These are phyloP conservation scores for Drosophila meridiana DNA, from an alignment of 2,888 invertebrate genomes.

Conservation along the genomic window DNA sequence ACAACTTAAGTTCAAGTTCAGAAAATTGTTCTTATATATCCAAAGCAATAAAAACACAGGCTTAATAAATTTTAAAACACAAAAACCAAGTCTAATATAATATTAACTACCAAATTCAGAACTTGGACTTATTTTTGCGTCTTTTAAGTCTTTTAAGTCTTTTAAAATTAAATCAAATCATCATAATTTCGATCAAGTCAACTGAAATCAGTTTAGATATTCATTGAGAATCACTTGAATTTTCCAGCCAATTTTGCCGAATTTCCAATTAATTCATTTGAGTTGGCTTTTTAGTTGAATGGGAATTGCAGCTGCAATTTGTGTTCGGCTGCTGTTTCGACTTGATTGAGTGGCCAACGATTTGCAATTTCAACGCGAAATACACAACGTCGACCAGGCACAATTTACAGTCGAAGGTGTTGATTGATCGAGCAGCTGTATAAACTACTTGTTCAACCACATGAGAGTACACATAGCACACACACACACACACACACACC, in stretches of 20 bases:
- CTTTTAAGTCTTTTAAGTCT: no score
- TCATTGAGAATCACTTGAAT: not conserved
- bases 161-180: not conserved
- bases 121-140: not conserved
- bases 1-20: not conserved
- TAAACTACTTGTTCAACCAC: constrained; percentile 59
- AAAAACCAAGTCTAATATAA: no score
- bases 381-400: not conserved
- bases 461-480: constrained; percentile 13
- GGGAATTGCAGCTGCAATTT: constrained; percentile 25
- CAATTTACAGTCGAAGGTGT: constrained; percentile 28
- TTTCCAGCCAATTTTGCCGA: no score
- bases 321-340: constrained; percentile 12
- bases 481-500: not conserved
- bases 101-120: not conserved
- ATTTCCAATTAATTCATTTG: not conserved
- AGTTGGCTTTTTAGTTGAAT: constrained; percentile 23
- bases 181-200: not conserved
- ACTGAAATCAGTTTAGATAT: not conserved
- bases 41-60: no score
- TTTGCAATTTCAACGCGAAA: constrained; percentile 21
- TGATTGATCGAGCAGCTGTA: constrained; percentile 68
- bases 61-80: no score
- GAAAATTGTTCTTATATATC: no score
- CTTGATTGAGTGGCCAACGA: constrained; percentile 43